Percentiles rank a stretch among this genome's conserved stretches.
Evolutionary conservation across 2,113 vertebrate genomes (phyloP).

Genomic region (Pseudorhombus dupliciocellatus): DNA sequence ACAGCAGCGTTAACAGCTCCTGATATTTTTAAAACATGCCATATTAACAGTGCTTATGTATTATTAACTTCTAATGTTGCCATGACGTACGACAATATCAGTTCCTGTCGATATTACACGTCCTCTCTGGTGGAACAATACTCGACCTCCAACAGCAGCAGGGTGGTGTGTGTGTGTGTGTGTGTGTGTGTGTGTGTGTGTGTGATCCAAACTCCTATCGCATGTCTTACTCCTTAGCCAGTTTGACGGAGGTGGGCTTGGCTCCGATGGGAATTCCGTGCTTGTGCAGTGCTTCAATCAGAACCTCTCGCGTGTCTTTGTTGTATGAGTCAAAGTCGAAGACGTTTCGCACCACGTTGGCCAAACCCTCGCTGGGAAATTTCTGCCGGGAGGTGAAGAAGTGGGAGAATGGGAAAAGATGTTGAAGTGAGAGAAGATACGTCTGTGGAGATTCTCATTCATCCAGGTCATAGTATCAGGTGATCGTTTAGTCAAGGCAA

Average conservation of each 20-base stretch:
- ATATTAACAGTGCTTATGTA: too few species aligned
- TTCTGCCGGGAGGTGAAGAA: slow-evolving; percentile 78
- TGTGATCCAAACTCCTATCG: not conserved
- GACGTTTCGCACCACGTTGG: slow-evolving; percentile 93
- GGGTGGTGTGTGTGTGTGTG: not conserved
- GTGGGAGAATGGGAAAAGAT: not conserved
- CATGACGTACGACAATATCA: not conserved
- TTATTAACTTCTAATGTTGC: not conserved
- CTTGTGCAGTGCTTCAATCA: slow-evolving; percentile 91
- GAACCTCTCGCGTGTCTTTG: slow-evolving; percentile 88
- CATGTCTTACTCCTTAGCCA: slow-evolving; percentile 97
- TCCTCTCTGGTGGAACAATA: not conserved
- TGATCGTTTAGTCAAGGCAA: too few species aligned
- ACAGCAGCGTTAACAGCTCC: too few species aligned
- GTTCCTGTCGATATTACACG: too few species aligned
- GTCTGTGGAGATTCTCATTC: not conserved
- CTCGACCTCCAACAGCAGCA: not conserved
- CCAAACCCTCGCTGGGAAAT: slow-evolving; percentile 93
- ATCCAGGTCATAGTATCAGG: too few species aligned
- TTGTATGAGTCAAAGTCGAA: slow-evolving; percentile 99
- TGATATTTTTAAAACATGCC: too few species aligned
- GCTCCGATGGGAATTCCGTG: slow-evolving; percentile 95
- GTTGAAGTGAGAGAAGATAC: not conserved
- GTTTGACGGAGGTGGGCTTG: slow-evolving; percentile 88
- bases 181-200: slow-evolving; percentile 5